Evolutionary conservation across 1,140 invertebrate species (phyloP).

Genomic region (Drosophila pruinosa): DNA sequence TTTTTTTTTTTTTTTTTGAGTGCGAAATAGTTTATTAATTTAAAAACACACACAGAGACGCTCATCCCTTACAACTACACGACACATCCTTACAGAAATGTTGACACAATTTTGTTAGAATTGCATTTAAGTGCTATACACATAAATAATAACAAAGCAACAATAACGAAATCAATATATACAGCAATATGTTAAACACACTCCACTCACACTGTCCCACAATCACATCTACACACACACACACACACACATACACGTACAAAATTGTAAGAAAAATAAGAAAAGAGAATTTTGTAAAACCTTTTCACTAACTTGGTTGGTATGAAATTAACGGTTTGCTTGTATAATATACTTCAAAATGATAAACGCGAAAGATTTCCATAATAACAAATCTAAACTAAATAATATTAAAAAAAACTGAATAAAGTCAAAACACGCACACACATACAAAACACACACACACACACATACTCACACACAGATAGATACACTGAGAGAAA

Average conservation of each 20-base stretch:
- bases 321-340: constrained; percentile 75
- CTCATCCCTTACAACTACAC: constrained; percentile 1
- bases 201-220: constrained; percentile 15
- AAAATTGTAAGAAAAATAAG: constrained; percentile 39
- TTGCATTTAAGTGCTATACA: constrained; percentile 50
- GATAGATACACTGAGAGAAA: background rate
- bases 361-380: constrained; percentile 22
- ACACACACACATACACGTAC: constrained; percentile 12
- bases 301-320: constrained; percentile 71
- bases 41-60: constrained; percentile 23
- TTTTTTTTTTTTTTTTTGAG: constrained; percentile 17
- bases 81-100: background rate
- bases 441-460: background rate
- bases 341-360: constrained; percentile 62
- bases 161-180: background rate
- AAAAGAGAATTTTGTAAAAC: constrained; percentile 40
- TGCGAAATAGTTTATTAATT: constrained; percentile 41
- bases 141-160: constrained; percentile 24
- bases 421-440: constrained; percentile 25
- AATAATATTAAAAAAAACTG: constrained; percentile 31
- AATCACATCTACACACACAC: constrained; percentile 16
- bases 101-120: constrained; percentile 31
- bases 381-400: constrained; percentile 35
- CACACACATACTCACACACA: background rate
- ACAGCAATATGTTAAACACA: constrained; percentile 26